Base-by-base conservation (phyloP, 2,888 invertebrate genomes). In the Gryllus longicercus region DNA sequence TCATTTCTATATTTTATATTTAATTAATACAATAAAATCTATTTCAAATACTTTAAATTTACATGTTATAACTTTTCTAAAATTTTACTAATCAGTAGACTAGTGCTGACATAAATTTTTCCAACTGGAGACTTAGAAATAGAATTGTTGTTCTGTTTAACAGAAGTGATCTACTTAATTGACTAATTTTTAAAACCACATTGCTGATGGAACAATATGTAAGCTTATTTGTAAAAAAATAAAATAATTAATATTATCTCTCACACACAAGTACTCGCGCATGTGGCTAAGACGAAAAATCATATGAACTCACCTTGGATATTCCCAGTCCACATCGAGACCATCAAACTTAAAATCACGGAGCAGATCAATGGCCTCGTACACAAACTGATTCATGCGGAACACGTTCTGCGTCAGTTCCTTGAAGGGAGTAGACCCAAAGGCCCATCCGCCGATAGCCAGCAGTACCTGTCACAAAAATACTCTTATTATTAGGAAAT, bases 361-460 rank as follows among this genome's bases (percentile, higher is more conserved):
- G 79, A 97, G 89, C 89, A 96, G 97, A 84, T 97, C 96, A 81
- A 97, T 96, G 23, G 96, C 95, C 87, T 96, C 96, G 86, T 97
- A 97, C 5, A 97, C 96, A 86, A 97, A 97, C 86, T 96, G 96
- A 86, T 96, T 96, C 96, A 96, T 96, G 77, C 96, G 91, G 91
- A 95, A 96, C 8, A 95, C 94, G 86, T 96, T 97, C 81, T 94
- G 93, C 0, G 96, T 96, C 75, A 97, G 90, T 86, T 96, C 96
- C 88, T 96, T 96, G 90, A 96, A 96, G 4, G 96, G 96, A 0
- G 96, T 96, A 1, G 97, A 97, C 16, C 97, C 97, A 85, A 97
- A 97, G 1, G 96, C 96, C 97, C 97, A 98, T 25, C 98, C 98
- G 81, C 98, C 98, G 84, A 98, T 95, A 1, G 96, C 96, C 21